A percentile compares a stretch with the other conserved stretches of the same genome.
Evolutionary conservation across 2,113 vertebrate genomes (phyloP).

Genomic region (Alaudala cheleensis): DNA sequence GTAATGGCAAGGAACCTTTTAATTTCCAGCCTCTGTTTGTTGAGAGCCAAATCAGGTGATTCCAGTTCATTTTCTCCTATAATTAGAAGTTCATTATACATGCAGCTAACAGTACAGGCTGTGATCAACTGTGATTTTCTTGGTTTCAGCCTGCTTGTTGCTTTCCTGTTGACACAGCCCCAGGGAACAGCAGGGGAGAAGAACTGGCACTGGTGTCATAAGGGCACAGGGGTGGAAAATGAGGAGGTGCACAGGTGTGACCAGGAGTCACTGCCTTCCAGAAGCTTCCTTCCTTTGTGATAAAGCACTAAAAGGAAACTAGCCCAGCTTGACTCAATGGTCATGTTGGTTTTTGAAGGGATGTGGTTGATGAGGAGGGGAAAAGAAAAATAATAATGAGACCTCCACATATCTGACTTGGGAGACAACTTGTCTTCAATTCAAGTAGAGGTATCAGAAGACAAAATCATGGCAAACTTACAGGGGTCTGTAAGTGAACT

Average conservation of each 20-base stretch:
- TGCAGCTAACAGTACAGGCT: not conserved
- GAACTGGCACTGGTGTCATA: not conserved
- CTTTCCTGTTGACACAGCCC: not conserved
- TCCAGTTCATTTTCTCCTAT: not conserved
- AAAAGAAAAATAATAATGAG: not conserved
- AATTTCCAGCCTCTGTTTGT: not conserved
- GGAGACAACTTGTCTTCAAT: not conserved
- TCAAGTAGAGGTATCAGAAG: not conserved
- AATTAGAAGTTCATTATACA: not conserved
- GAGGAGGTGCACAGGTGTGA: not conserved
- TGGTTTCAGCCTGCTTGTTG: not conserved
- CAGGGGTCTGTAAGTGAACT: not conserved
- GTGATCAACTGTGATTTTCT: not conserved
- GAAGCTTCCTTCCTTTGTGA: not conserved
- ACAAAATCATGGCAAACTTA: not conserved
- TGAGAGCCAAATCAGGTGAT: not conserved
- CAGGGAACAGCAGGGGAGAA: not conserved
- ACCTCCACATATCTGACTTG: not conserved
- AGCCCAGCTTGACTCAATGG: not conserved
- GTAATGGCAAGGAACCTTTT: slow-evolving; percentile 6
- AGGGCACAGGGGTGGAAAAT: not conserved
- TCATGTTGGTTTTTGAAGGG: not conserved
- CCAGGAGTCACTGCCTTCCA: not conserved
- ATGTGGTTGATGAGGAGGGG: not conserved
- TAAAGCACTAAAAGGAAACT: not conserved